Evolutionary conservation across 2,113 vertebrate genomes (phyloP).

Genomic region (Alethe castanea): DNA sequence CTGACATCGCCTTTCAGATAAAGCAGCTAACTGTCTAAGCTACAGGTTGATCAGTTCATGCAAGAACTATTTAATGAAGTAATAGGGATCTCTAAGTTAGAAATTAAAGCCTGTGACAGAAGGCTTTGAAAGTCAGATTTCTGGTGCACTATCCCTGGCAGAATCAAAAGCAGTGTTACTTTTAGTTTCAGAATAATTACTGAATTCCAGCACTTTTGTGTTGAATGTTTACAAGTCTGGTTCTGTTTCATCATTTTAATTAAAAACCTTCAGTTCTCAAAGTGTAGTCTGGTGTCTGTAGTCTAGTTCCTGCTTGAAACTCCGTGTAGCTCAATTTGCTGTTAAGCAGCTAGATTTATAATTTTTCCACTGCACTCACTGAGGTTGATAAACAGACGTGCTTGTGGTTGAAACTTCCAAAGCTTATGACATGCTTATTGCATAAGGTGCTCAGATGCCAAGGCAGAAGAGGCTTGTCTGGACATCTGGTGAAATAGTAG

Average conservation of each 20-base stretch:
- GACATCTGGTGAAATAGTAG: background rate
- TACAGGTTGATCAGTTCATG: background rate
- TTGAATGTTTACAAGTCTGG: background rate
- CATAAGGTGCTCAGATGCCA: background rate
- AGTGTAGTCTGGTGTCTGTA: background rate
- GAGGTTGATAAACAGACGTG: background rate
- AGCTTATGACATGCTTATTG: background rate
- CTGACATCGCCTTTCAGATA: background rate
- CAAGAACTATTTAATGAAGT: background rate
- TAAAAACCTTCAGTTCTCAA: background rate
- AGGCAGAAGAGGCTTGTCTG: background rate
- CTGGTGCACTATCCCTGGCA: background rate
- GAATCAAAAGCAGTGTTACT: background rate
- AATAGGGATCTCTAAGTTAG: background rate
- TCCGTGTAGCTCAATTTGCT: background rate
- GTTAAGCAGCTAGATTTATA: background rate
- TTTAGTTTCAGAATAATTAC: background rate
- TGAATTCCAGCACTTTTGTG: background rate
- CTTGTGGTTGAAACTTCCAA: background rate
- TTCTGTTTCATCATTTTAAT: background rate
- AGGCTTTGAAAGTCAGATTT: background rate
- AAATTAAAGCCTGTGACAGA: background rate
- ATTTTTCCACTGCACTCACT: background rate
- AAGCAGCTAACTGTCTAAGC: background rate
- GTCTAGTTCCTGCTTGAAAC: background rate